A percentile compares a stretch with the other conserved stretches of the same genome.
Conservation (phyloP, 1,140 invertebrate species). For the Drusus annulatus region DNA sequence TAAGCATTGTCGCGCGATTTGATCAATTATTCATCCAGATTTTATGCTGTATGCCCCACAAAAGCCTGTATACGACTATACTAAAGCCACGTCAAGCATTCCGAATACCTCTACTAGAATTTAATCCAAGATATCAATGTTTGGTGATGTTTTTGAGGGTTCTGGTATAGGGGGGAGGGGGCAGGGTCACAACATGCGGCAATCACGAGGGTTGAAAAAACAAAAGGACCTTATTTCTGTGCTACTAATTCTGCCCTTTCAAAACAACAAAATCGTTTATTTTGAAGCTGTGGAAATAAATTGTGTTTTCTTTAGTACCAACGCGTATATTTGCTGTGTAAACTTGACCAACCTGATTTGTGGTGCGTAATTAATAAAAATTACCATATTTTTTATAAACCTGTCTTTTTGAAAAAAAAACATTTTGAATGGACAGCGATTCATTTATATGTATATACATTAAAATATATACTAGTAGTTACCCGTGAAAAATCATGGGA, state of each 20-base stretch:
- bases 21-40: constrained; percentile 47
- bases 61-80: neutral
- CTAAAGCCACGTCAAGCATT: neutral
- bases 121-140: no score
- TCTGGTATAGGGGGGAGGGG: neutral
- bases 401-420: no score
- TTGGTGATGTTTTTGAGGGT: no score
- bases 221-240: constrained; percentile 26
- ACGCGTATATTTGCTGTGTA: constrained; percentile 7
- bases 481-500: no score
- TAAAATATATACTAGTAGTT: no score
- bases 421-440: no score
- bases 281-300: constrained; percentile 14
- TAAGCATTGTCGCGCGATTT: constrained; percentile 39
- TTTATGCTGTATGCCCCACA: constrained; percentile 17
- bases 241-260: constrained; percentile 33
- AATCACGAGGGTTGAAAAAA: constrained; percentile 32
- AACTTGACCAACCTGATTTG: neutral
- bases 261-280: constrained; percentile 36
- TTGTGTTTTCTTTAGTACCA: constrained; percentile 19
- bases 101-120: no score
- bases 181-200: neutral
- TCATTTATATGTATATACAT: no score
- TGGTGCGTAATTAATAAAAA: neutral
- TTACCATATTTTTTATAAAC: no score